phyloP scores from a whole-genome alignment of 2,888 invertebrate species.

The Leucophenga montana region DNA sequence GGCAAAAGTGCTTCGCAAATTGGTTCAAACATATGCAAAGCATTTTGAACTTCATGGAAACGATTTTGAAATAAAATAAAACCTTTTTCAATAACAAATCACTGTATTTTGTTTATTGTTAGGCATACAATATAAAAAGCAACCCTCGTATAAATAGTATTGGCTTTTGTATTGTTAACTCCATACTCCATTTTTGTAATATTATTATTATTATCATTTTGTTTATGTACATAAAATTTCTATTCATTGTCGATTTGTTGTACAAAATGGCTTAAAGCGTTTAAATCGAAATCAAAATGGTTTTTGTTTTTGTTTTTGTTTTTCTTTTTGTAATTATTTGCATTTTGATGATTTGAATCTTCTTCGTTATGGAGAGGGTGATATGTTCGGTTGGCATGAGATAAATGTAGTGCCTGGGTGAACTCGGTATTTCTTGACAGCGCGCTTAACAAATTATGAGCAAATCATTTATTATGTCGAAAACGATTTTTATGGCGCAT shows the following conservation, averaged over 20 bases:
- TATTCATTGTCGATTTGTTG: slow-evolving; percentile 5
- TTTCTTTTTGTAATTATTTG: slow-evolving; percentile 34
- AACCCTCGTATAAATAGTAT: no score
- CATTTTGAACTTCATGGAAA: no score
- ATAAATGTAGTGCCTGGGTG: background rate
- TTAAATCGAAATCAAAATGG: slow-evolving; percentile 21
- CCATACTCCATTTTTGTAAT: no score
- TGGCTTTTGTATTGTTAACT: no score
- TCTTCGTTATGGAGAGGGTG: slow-evolving; percentile 19
- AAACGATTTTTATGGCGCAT: slow-evolving; percentile 24
- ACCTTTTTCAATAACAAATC: no score
- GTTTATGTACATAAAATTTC: background rate
- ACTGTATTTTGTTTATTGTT: no score
- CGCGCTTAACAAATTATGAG: slow-evolving; percentile 47
- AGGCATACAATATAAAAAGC: no score
- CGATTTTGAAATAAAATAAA: no score
- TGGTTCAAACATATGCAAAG: no score
- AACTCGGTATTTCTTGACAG: background rate
- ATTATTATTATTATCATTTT: background rate
- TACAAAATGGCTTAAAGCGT: background rate
- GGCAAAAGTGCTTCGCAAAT: no score
- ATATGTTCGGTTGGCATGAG: background rate
- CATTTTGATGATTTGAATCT: slow-evolving; percentile 2
- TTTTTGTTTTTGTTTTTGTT: no score
- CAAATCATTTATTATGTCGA: slow-evolving; percentile 25